Conservation (phyloP, 2,113 vertebrate species). For the Tapirus terrestris region DNA sequence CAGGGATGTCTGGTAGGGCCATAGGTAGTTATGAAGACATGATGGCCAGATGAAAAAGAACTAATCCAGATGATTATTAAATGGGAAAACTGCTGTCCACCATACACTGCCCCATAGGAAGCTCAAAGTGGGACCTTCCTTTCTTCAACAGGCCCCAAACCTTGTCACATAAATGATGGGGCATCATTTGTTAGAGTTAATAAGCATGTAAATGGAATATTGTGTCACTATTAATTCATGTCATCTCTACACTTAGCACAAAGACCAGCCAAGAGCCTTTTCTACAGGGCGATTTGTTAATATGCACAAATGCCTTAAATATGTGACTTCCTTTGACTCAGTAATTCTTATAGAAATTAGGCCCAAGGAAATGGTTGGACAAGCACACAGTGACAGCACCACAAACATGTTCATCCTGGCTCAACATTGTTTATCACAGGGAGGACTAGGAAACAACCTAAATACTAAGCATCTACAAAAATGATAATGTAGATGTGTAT, state of each 20-base stretch:
- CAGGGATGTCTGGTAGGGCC: not conserved
- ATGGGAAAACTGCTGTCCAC: not conserved
- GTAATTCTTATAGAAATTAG: not conserved
- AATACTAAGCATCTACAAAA: not conserved
- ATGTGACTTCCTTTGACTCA: conserved; percentile 4
- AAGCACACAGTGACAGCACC: not conserved
- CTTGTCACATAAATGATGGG: not conserved
- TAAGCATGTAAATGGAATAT: not conserved
- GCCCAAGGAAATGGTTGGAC: not conserved
- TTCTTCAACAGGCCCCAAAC: not conserved
- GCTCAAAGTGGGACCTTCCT: not conserved
- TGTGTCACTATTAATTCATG: not conserved
- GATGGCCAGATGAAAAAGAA: conserved; percentile 1
- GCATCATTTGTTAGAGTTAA: not conserved
- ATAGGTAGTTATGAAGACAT: not conserved
- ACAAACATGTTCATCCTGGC: not conserved
- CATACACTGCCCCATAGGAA: not conserved
- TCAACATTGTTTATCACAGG: not conserved
- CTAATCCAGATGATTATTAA: not conserved
- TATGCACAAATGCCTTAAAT: conserved; percentile 1
- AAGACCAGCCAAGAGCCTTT: not conserved
- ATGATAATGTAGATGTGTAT: not conserved
- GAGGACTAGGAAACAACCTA: not conserved
- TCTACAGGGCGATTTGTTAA: not conserved
- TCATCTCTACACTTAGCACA: not conserved